These are phyloP conservation scores for Catharus minimus DNA, from an alignment of 2,113 vertebrate genomes.

Conservation along the genomic window DNA sequence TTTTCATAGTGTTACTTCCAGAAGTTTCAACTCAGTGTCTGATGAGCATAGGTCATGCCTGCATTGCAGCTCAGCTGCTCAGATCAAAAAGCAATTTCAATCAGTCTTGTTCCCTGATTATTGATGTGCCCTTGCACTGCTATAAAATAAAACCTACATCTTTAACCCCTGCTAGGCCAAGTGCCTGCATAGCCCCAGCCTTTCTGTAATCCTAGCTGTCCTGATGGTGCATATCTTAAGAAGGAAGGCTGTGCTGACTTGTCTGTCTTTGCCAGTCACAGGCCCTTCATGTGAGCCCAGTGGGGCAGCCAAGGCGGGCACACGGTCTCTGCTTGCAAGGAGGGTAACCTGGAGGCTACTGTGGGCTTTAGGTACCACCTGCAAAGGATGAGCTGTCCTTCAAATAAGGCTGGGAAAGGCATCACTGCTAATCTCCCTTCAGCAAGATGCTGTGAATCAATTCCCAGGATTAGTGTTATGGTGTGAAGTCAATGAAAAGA, in stretches of 20 bases:
- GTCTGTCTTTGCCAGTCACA: not conserved
- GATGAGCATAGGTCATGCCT: not conserved
- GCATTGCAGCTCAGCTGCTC: not conserved
- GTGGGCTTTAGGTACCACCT: not conserved
- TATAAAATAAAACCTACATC: not conserved
- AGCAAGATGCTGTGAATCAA: not conserved
- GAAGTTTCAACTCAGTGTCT: not conserved
- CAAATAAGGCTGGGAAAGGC: not conserved
- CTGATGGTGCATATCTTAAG: not conserved
- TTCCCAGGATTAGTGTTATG: not conserved
- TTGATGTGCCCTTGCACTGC: not conserved
- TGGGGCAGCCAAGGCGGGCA: not conserved
- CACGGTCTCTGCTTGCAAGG: accelerated
- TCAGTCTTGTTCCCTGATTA: not conserved
- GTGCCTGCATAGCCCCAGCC: accelerated
- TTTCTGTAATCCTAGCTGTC: not conserved
- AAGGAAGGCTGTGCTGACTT: not conserved
- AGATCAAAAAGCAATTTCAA: not conserved
- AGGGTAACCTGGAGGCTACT: not conserved
- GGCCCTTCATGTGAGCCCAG: not conserved
- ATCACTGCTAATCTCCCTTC: not conserved
- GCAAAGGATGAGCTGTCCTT: not conserved
- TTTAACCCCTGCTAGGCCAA: not conserved
- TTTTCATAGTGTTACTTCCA: not conserved
- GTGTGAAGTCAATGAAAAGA: not conserved